A percentile compares a stretch with the other conserved stretches of the same genome.
These are phyloP conservation scores for Megaceryle maxima DNA, from an alignment of 2,113 vertebrate species.

Conservation along the genomic window DNA sequence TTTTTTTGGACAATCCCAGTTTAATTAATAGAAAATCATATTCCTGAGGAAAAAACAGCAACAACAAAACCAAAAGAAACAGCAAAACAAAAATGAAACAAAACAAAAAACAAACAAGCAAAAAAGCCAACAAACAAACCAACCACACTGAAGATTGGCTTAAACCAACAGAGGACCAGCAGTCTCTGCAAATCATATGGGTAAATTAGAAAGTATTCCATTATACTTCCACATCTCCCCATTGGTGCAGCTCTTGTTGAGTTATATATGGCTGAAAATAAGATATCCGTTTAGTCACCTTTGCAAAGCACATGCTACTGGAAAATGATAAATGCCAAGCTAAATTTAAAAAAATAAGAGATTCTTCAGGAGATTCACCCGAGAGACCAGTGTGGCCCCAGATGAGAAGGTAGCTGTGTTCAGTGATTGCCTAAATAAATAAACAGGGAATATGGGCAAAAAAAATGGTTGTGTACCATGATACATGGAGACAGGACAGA, in stretches of 20 bases:
- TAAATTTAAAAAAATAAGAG: background rate
- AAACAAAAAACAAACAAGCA: no score
- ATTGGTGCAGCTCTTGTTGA: background rate
- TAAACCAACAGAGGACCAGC: background rate
- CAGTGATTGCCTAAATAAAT: background rate
- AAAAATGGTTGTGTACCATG: fast-evolving
- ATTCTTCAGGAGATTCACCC: background rate
- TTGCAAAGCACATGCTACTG: background rate
- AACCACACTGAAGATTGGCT: background rate
- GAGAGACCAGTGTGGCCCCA: background rate
- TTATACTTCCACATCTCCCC: background rate
- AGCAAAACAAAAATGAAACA: background rate
- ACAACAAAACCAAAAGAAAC: background rate
- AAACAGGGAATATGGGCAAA: fast-evolving
- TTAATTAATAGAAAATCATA: background rate
- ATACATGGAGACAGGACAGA: background rate
- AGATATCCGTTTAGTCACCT: background rate
- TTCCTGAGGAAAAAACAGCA: background rate
- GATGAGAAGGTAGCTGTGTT: background rate
- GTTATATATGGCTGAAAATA: background rate
- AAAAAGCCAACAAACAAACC: background rate
- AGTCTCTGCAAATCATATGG: background rate
- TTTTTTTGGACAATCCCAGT: background rate
- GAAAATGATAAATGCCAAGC: background rate
- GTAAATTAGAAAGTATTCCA: background rate